A percentile compares a stretch with the other conserved stretches of the same genome.
Evolutionary conservation across 1,140 invertebrate genomes (phyloP).

Genomic region (Bombus terrestris): DNA sequence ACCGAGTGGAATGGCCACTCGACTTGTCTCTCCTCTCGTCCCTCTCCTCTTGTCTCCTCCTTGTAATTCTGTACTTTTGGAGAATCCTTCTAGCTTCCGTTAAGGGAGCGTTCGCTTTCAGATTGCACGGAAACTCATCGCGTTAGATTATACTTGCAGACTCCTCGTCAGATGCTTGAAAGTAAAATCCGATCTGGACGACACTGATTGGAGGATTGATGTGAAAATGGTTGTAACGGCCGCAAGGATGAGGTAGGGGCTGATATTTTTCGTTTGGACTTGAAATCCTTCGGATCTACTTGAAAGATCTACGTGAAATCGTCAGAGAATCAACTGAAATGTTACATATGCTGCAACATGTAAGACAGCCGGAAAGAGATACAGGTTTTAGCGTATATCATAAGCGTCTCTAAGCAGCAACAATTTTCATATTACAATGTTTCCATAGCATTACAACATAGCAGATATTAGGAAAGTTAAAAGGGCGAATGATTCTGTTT

Average conservation of each 20-base stretch:
- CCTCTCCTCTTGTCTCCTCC: background rate
- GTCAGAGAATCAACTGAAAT: background rate
- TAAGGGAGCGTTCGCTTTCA: slow-evolving; percentile 13
- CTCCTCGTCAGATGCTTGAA: slow-evolving; percentile 21
- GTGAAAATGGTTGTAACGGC: background rate
- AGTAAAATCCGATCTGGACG: slow-evolving; percentile 2
- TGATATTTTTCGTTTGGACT: background rate
- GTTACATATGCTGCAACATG: too few species aligned
- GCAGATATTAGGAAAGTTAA: too few species aligned
- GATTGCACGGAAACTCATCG: slow-evolving; percentile 37
- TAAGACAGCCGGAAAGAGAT: background rate
- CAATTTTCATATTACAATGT: too few species aligned
- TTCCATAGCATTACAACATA: too few species aligned
- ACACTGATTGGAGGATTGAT: slow-evolving; percentile 25
- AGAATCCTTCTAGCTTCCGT: slow-evolving; percentile 39
- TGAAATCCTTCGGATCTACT: background rate
- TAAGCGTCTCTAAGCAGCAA: too few species aligned
- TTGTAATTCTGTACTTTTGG: slow-evolving; percentile 46
- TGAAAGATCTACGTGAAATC: background rate
- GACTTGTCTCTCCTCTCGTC: background rate
- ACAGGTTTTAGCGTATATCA: background rate
- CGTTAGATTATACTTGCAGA: slow-evolving; percentile 41
- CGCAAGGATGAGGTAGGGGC: background rate
- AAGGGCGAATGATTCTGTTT: too few species aligned
- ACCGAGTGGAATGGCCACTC: slow-evolving; percentile 60